Evolutionary conservation across 2,797 vertebrate species (phyloP).

Genomic region (Acrocephalus scirpaceus): DNA sequence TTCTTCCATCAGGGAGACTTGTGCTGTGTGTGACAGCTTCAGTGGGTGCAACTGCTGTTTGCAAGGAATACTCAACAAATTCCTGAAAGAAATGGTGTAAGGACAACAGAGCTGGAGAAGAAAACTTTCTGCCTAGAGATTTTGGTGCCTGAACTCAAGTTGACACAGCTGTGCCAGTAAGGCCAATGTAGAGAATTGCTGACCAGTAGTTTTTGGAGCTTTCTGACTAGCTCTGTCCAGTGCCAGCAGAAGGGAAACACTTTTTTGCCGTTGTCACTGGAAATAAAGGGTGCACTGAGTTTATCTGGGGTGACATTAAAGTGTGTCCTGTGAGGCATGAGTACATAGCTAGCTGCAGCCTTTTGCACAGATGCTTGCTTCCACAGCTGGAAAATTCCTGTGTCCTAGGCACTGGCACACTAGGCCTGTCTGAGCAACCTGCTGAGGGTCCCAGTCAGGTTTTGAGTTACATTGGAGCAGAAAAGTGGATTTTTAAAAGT

Average conservation of each 20-base stretch:
- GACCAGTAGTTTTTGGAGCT: background rate
- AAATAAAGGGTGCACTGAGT: background rate
- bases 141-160: background rate
- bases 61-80: background rate
- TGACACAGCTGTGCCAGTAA: background rate
- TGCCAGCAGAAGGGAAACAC: background rate
- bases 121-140: background rate
- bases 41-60: background rate
- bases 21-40: background rate
- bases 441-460: background rate
- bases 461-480: background rate
- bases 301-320: background rate
- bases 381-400: background rate
- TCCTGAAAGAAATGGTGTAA: background rate
- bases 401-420: background rate
- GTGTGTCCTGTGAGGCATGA: background rate
- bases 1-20: background rate
- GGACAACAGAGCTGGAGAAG: background rate
- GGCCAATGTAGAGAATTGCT: background rate
- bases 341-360: background rate
- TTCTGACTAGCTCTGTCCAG: background rate
- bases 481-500: background rate
- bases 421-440: background rate
- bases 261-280: background rate
- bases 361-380: background rate